These are phyloP conservation scores for Felis chaus DNA, from an alignment of 2,113 vertebrate species.

Conservation along the genomic window DNA sequence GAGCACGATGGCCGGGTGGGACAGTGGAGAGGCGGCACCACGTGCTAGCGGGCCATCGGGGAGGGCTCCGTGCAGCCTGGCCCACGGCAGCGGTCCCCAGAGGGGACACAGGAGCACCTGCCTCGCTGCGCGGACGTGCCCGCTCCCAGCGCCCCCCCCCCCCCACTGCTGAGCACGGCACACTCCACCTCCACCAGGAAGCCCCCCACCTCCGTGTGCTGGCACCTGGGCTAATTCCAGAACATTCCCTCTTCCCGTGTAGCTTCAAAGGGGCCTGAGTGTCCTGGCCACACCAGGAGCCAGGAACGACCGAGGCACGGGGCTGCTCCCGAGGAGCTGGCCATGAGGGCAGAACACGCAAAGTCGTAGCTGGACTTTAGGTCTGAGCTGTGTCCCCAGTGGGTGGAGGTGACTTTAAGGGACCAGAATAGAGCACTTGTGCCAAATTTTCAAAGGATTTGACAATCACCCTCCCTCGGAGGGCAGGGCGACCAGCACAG, in stretches of 20 bases:
- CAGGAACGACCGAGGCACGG: background rate
- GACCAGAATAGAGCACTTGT: too few relatives aligned
- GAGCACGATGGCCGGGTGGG: rapidly evolving
- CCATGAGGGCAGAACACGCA: background rate
- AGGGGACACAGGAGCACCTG: background rate
- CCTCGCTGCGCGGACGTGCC: background rate
- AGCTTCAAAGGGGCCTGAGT: background rate
- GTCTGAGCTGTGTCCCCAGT: background rate
- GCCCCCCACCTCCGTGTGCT: background rate
- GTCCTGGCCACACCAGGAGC: background rate
- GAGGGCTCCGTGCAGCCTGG: background rate
- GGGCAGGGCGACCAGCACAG: background rate
- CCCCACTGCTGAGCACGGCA: background rate
- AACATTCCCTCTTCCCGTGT: background rate
- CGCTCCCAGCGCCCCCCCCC: rapidly evolving
- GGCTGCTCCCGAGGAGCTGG: background rate
- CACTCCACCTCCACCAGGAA: background rate
- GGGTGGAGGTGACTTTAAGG: background rate
- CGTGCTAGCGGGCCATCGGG: too few relatives aligned
- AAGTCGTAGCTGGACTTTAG: background rate
- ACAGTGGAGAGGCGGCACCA: background rate
- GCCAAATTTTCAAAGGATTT: background rate
- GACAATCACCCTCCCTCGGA: background rate
- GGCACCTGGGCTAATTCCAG: background rate
- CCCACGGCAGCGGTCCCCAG: rapidly evolving